Evolutionary conservation across 2,113 vertebrate species (phyloP).

Genomic region (Heterotis niloticus): DNA sequence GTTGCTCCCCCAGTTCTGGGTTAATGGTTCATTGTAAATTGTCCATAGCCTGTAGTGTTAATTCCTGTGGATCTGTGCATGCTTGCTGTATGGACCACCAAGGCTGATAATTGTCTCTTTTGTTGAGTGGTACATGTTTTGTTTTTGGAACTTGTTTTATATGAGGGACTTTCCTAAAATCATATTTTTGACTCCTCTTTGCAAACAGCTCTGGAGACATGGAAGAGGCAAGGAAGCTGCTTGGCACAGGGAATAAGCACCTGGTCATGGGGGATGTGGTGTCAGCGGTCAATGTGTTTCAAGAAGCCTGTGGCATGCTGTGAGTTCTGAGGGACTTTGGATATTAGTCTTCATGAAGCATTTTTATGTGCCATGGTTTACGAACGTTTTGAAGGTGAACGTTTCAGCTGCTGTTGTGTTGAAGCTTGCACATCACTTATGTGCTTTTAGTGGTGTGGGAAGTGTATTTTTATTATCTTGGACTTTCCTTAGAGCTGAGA

Average conservation of each 20-base stretch:
- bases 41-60: no score
- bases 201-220: constrained; percentile 68
- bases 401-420: neutral
- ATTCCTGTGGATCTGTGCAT: no score
- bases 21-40: no score
- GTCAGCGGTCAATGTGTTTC: constrained; percentile 86
- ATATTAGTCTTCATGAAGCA: neutral
- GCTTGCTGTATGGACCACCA: no score
- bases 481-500: constrained; percentile 74
- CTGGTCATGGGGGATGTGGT: constrained; percentile 93
- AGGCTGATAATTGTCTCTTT: neutral
- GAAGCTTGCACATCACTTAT: constrained; percentile 8
- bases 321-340: constrained; percentile 61
- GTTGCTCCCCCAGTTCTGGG: no score
- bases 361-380: constrained; percentile 3
- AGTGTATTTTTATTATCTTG: neutral
- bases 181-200: neutral
- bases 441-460: neutral
- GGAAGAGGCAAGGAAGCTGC: constrained; percentile 87
- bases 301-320: constrained; percentile 91
- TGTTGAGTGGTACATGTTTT: neutral
- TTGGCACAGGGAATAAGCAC: constrained; percentile 89
- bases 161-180: no score
- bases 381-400: neutral
- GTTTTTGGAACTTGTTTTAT: neutral